phyloP scores from a whole-genome alignment of 2,797 vertebrate genomes.

The Hoplostethus atlanticus region DNA sequence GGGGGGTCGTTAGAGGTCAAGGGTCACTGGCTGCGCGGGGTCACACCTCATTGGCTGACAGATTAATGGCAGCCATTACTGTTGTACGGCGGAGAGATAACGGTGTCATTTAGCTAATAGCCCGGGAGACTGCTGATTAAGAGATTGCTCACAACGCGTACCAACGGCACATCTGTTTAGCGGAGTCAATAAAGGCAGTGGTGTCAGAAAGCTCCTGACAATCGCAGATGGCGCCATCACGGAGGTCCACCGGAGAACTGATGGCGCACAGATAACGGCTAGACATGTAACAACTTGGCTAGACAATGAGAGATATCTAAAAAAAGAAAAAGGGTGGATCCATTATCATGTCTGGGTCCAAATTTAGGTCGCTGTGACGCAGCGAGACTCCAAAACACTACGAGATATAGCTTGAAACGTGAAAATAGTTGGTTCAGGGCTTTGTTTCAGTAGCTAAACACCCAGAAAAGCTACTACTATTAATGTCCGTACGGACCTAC shows the following conservation, averaged over 20 bases:
- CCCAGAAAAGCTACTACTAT: too few species aligned
- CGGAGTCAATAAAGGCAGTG: slow-evolving; percentile 13
- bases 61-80: slow-evolving; percentile 73
- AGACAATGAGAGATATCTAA: too few species aligned
- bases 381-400: too few species aligned
- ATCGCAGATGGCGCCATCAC: not conserved
- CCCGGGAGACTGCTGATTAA: slow-evolving; percentile 54
- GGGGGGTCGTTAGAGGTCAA: slow-evolving; percentile 40
- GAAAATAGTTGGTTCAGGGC: too few species aligned
- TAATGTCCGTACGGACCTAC: too few species aligned
- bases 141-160: slow-evolving; percentile 35
- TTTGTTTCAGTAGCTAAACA: too few species aligned
- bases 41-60: slow-evolving; percentile 71
- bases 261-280: not conserved
- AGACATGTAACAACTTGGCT: too few species aligned
- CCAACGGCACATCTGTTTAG: slow-evolving; percentile 46
- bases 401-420: too few species aligned
- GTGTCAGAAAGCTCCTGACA: slow-evolving; percentile 4
- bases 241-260: not conserved
- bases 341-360: too few species aligned
- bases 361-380: too few species aligned
- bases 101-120: slow-evolving; percentile 47
- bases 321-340: too few species aligned
- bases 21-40: slow-evolving; percentile 59
- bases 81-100: slow-evolving; percentile 55